These are phyloP conservation scores for Rhopalosiphum nymphaeae DNA, from an alignment of 2,888 invertebrate genomes.

Conservation along the genomic window DNA sequence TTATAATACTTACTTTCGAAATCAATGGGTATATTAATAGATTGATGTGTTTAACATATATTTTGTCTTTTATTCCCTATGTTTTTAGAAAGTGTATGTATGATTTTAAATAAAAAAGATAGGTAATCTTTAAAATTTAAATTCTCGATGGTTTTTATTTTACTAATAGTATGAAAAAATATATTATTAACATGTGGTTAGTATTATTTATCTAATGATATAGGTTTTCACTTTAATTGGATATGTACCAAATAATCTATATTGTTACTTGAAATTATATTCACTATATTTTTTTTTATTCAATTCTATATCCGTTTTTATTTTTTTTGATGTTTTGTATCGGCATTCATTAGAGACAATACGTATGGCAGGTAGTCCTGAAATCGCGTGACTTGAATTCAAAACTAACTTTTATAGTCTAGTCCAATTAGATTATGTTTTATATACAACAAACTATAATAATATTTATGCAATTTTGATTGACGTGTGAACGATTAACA, in stretches of 20 bases:
- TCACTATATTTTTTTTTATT: background rate
- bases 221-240: background rate
- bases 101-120: background rate
- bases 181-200: background rate
- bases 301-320: no score
- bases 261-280: background rate
- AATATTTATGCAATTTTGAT: background rate
- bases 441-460: background rate
- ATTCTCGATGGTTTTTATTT: background rate
- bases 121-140: background rate
- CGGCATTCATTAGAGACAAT: background rate
- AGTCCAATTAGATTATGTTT: conserved; percentile 10
- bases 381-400: conserved; percentile 25
- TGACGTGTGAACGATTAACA: background rate
- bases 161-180: background rate
- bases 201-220: background rate
- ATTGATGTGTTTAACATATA: background rate
- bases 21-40: background rate
- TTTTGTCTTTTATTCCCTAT: background rate
- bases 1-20: background rate
- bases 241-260: background rate
- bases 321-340: background rate
- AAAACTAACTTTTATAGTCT: conserved; percentile 21
- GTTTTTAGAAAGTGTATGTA: background rate
- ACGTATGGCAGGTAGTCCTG: background rate